Percentiles rank a stretch among this genome's conserved stretches.
phyloP scores from a whole-genome alignment of 1,140 invertebrate species.

The Sminthurinus signatus region DNA sequence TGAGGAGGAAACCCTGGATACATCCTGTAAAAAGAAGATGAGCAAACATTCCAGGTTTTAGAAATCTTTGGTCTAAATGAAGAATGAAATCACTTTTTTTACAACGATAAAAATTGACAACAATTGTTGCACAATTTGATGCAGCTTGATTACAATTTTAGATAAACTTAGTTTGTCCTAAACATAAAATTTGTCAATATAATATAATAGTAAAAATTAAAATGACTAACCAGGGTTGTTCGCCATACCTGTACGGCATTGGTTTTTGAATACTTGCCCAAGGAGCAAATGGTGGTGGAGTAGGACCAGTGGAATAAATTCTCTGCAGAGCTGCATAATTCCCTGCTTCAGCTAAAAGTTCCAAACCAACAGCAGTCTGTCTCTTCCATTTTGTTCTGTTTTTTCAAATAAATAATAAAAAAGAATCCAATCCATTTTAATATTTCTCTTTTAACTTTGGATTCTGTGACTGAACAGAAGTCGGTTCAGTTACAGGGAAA shows the following conservation, averaged over 20 bases:
- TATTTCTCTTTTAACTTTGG: too few relatives aligned
- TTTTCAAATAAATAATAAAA: too few relatives aligned
- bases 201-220: slow-evolving; percentile 1
- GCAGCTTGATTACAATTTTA: too few relatives aligned
- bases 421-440: too few relatives aligned
- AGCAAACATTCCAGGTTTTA: too few relatives aligned
- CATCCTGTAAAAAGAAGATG: slow-evolving; percentile 47
- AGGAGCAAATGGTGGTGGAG: slow-evolving; percentile 40
- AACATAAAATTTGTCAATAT: not conserved
- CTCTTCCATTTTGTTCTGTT: slow-evolving; percentile 99
- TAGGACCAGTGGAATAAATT: slow-evolving; percentile 50
- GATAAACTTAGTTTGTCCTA: not conserved
- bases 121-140: too few relatives aligned
- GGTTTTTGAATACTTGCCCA: slow-evolving; percentile 67
- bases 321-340: slow-evolving; percentile 95
- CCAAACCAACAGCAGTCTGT: slow-evolving; percentile 93
- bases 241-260: slow-evolving; percentile 64
- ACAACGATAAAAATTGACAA: too few relatives aligned
- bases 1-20: slow-evolving; percentile 54
- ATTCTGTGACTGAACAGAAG: too few relatives aligned
- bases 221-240: slow-evolving; percentile 26
- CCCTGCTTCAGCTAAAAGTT: slow-evolving; percentile 90
- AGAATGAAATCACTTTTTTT: too few relatives aligned
- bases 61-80: too few relatives aligned
- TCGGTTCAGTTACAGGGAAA: too few relatives aligned